phyloP scores from a whole-genome alignment of 2,888 invertebrate genomes.

The Labia minor region DNA sequence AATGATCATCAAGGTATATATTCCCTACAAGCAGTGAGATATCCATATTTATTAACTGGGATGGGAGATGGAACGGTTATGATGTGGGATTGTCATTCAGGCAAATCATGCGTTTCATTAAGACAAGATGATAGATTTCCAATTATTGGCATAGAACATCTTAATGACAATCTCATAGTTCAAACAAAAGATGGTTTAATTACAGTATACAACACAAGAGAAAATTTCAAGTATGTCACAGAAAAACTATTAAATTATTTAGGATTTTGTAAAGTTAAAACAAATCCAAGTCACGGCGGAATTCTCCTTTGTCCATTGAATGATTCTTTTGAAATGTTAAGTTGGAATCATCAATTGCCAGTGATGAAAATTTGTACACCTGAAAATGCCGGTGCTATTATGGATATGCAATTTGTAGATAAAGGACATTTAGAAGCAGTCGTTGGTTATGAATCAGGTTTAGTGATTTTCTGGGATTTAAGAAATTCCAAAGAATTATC shows the following conservation, averaged over 20 bases:
- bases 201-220: not conserved
- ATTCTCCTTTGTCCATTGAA: not conserved
- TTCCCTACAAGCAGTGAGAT: not conserved
- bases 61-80: not conserved
- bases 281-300: not conserved
- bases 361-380: not conserved
- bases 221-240: not conserved
- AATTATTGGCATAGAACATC: not conserved
- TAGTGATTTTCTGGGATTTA: not conserved
- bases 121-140: not conserved
- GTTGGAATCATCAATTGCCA: not conserved
- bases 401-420: not conserved
- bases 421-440: not conserved
- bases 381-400: not conserved
- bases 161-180: not conserved
- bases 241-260: not conserved
- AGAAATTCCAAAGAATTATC: not conserved
- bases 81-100: not conserved
- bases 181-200: not conserved
- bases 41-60: not conserved
- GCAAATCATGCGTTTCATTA: not conserved
- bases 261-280: not conserved
- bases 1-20: not conserved
- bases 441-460: not conserved
- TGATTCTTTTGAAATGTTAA: not conserved